A percentile compares a stretch with the other conserved stretches of the same genome.
These are phyloP conservation scores for Rhagonycha lutea DNA, from an alignment of 2,888 invertebrate genomes.

Conservation along the genomic window DNA sequence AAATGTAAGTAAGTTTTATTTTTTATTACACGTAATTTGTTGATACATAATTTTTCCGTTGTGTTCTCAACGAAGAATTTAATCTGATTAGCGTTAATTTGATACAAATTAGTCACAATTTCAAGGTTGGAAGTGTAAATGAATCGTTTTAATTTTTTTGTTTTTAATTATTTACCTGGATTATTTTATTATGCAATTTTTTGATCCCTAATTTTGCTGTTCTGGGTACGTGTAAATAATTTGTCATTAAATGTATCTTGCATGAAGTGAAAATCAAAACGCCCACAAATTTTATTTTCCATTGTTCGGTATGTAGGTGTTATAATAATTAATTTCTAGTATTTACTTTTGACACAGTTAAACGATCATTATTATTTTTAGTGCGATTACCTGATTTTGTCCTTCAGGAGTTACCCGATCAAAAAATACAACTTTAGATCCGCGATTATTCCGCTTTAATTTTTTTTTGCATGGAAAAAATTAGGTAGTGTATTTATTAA, in stretches of 20 bases:
- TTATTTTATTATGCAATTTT: not conserved
- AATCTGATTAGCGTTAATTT: not conserved
- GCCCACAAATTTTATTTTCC: not conserved
- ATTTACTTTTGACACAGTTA: not conserved
- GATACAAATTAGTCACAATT: not conserved
- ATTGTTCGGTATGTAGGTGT: not conserved
- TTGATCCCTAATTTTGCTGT: too few species aligned
- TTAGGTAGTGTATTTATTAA: not conserved
- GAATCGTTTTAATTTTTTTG: not conserved
- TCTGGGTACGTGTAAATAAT: not conserved
- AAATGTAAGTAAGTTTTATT: conserved; percentile 17
- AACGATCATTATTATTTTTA: not conserved
- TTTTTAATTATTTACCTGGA: not conserved
- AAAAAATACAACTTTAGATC: not conserved
- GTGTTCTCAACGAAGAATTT: not conserved
- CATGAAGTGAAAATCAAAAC: not conserved
- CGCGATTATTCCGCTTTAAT: not conserved
- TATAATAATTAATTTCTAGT: not conserved
- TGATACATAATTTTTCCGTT: not conserved
- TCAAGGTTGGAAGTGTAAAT: not conserved
- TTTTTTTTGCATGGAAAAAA: not conserved
- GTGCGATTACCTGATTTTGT: not conserved
- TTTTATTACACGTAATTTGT: not conserved
- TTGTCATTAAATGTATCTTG: not conserved
- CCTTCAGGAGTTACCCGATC: not conserved